Evolutionary conservation across 2,888 invertebrate species (phyloP), one percentile per base, ranked within the genome.

Genomic region (Helobdella robusta): DNA sequence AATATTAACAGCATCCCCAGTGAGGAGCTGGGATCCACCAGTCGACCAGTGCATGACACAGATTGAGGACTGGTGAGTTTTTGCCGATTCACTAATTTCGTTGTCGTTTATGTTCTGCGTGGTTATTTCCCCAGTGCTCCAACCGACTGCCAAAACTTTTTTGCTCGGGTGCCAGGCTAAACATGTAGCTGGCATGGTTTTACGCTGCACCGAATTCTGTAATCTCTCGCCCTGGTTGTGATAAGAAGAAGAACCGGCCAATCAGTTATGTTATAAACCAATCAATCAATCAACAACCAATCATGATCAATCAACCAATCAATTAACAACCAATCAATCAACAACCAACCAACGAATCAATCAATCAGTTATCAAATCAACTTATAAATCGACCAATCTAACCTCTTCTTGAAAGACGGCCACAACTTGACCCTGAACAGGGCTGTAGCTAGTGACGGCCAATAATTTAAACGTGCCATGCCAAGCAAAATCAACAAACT

Each of bases 101-200:
- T 75, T 73, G 40, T 77, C 78, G 30, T 74, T 73, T 63, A 86
- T 86, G 72, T 86, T 84, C 89, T 90, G 90, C 48, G 90, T 85
- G 73, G 86, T 85, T 4, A 95, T 82, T 75, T 91, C 91, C 28
- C 94, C 94, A 74, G 87, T 90, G 80, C 92, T 91, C 91, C 92
- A 94, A 3, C 91, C 91, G 50, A 88, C 87, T 1, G 87, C 88
- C 62, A 95, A 80, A 66, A 91, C 83, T 65, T 86, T 85, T 74
- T 87, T 85, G 61, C 85, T 86, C 0, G 94, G 92, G 80, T 95
- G 94, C 94, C 95, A 95, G 2, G 71, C 64, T n/a, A 77, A 66
- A n/a, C 72, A 70, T 1, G 75, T 72, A 0, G 75, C 75, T 48
- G 73, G 73, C 32, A 73, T 72, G n/a, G 74, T 72, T 63, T 74